Conservation (phyloP, 2,113 vertebrate species). For the Smithornis capensis region DNA sequence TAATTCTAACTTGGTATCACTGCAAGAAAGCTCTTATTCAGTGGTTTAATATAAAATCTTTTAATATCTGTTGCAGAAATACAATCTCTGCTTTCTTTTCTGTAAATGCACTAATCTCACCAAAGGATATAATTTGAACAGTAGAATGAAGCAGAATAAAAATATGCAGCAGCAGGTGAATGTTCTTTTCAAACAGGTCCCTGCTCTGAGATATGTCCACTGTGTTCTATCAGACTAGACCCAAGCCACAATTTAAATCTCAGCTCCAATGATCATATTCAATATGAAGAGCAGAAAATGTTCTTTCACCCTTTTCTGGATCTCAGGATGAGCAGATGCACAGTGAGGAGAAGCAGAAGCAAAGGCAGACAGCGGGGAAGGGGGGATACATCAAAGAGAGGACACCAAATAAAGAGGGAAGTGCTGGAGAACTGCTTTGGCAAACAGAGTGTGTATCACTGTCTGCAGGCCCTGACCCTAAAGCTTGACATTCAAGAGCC, state of each 20-base stretch:
- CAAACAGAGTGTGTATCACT: not conserved
- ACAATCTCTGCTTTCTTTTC: conserved; percentile 18
- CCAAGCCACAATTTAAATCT: not conserved
- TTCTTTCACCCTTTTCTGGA: not conserved
- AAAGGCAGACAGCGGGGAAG: not conserved
- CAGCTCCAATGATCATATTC: not conserved
- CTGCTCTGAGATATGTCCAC: not conserved
- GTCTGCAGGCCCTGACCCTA: not conserved
- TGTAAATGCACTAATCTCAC: not conserved
- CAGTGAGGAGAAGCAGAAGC: not conserved
- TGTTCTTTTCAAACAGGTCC: conserved; percentile 3
- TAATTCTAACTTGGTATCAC: not conserved
- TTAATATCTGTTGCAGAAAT: conserved; percentile 20
- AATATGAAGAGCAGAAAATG: not conserved
- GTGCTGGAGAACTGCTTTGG: not conserved
- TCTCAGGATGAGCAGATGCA: not conserved
- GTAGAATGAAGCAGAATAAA: conserved; percentile 1
- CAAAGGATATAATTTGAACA: not conserved
- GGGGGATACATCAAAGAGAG: not conserved
- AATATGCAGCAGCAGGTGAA: not conserved
- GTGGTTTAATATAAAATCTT: conserved; percentile 10
- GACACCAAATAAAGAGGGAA: not conserved
- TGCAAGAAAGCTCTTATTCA: conserved; percentile 11
- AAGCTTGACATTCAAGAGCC: not conserved
- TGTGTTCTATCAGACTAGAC: conserved; percentile 36